A percentile compares a stretch with the other conserved stretches of the same genome.
These are phyloP conservation scores for Aethina tumida DNA, from an alignment of 1,140 invertebrate genomes.

Conservation along the genomic window DNA sequence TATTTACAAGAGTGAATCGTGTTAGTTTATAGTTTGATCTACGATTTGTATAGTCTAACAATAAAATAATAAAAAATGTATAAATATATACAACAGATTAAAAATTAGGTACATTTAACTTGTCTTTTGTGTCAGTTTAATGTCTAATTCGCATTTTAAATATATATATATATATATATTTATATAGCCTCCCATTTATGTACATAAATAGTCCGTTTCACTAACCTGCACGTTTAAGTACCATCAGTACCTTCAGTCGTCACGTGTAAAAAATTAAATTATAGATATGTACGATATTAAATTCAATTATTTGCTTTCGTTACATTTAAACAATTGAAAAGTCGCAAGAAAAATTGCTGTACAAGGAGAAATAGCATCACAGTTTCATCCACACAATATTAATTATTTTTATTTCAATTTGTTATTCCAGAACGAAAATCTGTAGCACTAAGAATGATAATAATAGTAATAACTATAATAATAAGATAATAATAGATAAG, in stretches of 20 bases:
- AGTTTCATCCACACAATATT: not conserved
- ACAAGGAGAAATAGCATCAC: not conserved
- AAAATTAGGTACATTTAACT: conserved; percentile 24
- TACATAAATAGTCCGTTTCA: not conserved
- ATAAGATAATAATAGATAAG: conserved; percentile 12
- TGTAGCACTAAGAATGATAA: not conserved
- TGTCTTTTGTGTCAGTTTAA: conserved; percentile 18
- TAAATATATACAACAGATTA: conserved; percentile 16
- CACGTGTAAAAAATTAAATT: conserved; percentile 6
- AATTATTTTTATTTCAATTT: not conserved
- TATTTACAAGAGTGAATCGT: conserved; percentile 2
- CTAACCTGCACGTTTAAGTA: conserved; percentile 5
- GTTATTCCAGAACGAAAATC: not conserved
- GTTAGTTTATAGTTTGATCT: conserved; percentile 2
- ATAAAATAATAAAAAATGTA: conserved; percentile 14
- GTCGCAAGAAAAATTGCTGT: not conserved
- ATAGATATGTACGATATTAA: conserved; percentile 6
- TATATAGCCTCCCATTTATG: conserved; percentile 2
- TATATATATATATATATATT: conserved; percentile 1
- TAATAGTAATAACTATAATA: conserved; percentile 8
- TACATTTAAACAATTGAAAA: not conserved
- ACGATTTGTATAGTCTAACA: conserved; percentile 11
- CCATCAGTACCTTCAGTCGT: not conserved
- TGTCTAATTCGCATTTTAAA: not conserved
- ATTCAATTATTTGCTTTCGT: not conserved